Evolutionary conservation across 2,113 vertebrate species (phyloP).

Genomic region (Polyodon spathula): DNA sequence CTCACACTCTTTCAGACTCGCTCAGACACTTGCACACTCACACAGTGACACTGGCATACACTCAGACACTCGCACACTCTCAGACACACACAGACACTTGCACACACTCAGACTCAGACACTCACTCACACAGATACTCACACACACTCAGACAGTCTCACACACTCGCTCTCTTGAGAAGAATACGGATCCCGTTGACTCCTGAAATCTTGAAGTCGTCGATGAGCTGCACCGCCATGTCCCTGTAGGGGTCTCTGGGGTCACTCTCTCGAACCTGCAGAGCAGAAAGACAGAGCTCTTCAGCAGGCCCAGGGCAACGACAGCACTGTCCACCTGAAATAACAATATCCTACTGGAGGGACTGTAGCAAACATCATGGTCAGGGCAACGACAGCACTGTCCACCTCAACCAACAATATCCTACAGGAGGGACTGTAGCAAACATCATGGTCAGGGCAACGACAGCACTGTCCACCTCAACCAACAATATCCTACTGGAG

Average conservation of each 20-base stretch:
- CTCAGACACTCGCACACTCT: background rate
- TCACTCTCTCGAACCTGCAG: conserved; percentile 93
- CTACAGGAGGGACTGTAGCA: no score
- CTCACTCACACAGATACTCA: background rate
- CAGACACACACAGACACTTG: background rate
- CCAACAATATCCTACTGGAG: no score
- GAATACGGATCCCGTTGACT: conserved; percentile 97
- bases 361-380: no score
- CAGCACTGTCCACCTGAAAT: no score
- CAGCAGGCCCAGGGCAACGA: background rate
- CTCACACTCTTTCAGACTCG: no score
- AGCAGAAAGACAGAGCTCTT: conserved; percentile 18
- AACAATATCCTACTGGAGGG: no score
- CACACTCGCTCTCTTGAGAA: conserved; percentile 30
- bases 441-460: no score
- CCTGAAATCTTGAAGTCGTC: conserved; percentile 99
- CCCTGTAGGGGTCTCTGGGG: conserved; percentile 90
- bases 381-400: no score
- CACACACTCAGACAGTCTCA: background rate
- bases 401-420: no score
- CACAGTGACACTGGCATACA: conserved; percentile 5
- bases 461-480: no score
- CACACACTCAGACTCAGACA: background rate
- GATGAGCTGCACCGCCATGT: conserved; percentile 97
- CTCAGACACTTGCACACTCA: background rate